Base-by-base conservation (phyloP, 2,888 invertebrate genomes). In the Mimas tiliae region DNA sequence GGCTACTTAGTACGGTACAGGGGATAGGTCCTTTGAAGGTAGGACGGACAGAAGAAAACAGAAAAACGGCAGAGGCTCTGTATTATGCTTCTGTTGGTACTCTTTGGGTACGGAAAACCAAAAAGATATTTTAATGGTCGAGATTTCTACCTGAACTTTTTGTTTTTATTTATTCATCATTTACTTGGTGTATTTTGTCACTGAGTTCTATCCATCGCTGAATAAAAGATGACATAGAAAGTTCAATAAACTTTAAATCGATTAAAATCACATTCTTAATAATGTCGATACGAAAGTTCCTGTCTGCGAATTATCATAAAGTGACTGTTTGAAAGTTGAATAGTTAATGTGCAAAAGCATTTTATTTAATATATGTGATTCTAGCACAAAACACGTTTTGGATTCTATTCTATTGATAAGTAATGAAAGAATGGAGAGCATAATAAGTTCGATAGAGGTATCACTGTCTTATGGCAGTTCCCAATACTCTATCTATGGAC, bases 261-360 rank as follows among this genome's bases (percentile, higher is more conserved):
- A 51, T 21, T 4, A 11, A 38, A 16, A 16, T 19, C 19, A 50
- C 16, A 48, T 42, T 8, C 42, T 11, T 9, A 8, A 6, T 50
- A 38, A 33, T 16, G 8, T 55, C 8, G 16, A n/a, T 38, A 34
- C 55, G 55, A 55, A 38, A 55, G 55, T 38, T 38, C 55, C 4
- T 9, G 11, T 55, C 16, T 11, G 8, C 14, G 9, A 34, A 53
- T 55, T 55, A 55, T n/a, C 55, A 55, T 55, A 55, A 55, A 55
- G 34, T 8, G 38, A 34, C 34, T 38, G 34, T 38, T 53, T 55
- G 38, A 55, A 55, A 55, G 33, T 14, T 7, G 55, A 38, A 55
- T 55, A 33, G n/a, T 38, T 55, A 55, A 55, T 55, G 16, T 38
- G 38, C 38, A 34, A 55, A 55, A 55, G 34, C 16, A 16, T 55